Conservation (phyloP, 2,888 invertebrate species). For the Erebia epiphron region DNA sequence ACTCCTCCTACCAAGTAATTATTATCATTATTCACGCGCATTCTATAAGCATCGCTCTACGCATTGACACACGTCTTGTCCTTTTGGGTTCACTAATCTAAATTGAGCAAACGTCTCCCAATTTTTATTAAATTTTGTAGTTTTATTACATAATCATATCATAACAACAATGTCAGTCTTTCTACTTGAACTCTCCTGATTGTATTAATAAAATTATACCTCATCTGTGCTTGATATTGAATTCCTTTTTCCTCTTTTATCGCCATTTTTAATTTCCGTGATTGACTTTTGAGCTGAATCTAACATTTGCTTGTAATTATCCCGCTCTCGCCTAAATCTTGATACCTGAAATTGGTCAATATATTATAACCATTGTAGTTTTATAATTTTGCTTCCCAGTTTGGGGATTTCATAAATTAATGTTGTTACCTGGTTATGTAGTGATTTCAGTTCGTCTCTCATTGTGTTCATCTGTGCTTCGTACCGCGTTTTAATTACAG, state of each 20-base stretch:
- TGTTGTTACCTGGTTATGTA: slow-evolving; percentile 76
- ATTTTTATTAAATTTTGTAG: too few species aligned
- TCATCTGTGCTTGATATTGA: slow-evolving; percentile 90
- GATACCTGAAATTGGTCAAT: slow-evolving; percentile 68
- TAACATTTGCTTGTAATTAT: slow-evolving; percentile 94
- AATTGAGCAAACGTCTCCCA: too few species aligned
- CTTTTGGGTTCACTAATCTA: too few species aligned
- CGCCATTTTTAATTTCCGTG: slow-evolving; percentile 87
- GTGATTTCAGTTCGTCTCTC: slow-evolving; percentile 90
- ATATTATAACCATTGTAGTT: neutral
- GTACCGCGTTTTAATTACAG: slow-evolving; percentile 91
- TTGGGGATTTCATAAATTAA: neutral
- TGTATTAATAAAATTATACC: slow-evolving; percentile 53
- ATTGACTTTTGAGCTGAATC: slow-evolving; percentile 94
- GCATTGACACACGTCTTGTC: too few species aligned
- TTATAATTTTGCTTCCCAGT: neutral
- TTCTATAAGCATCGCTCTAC: too few species aligned
- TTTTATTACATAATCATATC: too few species aligned
- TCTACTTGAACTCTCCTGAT: too few species aligned
- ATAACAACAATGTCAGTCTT: too few species aligned
- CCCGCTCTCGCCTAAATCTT: slow-evolving; percentile 93
- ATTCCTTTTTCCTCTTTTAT: slow-evolving; percentile 80
- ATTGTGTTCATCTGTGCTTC: slow-evolving; percentile 92
- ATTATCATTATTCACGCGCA: neutral
- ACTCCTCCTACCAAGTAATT: slow-evolving; percentile 83